Evolutionary conservation across 2,113 vertebrate genomes (phyloP).

Genomic region (Archocentrus centrarchus): DNA sequence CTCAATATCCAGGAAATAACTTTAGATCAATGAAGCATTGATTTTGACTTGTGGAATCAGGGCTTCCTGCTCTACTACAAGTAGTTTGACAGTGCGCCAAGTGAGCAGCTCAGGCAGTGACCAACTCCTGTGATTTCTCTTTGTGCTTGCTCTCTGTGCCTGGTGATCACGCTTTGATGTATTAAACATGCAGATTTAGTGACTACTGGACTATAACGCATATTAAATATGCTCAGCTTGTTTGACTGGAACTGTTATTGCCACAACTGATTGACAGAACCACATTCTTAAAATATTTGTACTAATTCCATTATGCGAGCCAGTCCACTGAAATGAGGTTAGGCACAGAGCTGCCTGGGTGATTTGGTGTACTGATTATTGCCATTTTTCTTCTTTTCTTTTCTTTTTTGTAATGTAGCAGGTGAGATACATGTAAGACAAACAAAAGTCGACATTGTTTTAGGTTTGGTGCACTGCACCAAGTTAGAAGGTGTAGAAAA

Average conservation of each 20-base stretch:
- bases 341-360: slow-evolving; percentile 6
- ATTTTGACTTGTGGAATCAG: slow-evolving; percentile 48
- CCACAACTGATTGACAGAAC: slow-evolving; percentile 68
- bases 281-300: slow-evolving; percentile 74
- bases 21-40: slow-evolving; percentile 37
- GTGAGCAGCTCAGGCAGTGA: slow-evolving; percentile 16
- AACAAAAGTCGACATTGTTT: not conserved
- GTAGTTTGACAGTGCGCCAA: slow-evolving; percentile 35
- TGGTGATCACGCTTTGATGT: slow-evolving; percentile 52
- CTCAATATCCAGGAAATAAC: slow-evolving; percentile 45
- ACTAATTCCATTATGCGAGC: slow-evolving; percentile 69
- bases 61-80: slow-evolving; percentile 40
- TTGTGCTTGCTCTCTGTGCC: slow-evolving; percentile 2
- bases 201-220: slow-evolving; percentile 25
- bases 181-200: slow-evolving; percentile 45
- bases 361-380: slow-evolving; percentile 22
- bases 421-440: not conserved
- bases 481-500: not conserved
- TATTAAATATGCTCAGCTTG: slow-evolving; percentile 41
- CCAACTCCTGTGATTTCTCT: slow-evolving; percentile 44
- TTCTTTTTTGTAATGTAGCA: not conserved
- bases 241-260: slow-evolving; percentile 64
- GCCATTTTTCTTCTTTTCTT: not conserved
- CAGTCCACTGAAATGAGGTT: slow-evolving; percentile 61
- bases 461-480: not conserved